phyloP scores from a whole-genome alignment of 2,888 invertebrate species.

The Synergus umbraculus region DNA sequence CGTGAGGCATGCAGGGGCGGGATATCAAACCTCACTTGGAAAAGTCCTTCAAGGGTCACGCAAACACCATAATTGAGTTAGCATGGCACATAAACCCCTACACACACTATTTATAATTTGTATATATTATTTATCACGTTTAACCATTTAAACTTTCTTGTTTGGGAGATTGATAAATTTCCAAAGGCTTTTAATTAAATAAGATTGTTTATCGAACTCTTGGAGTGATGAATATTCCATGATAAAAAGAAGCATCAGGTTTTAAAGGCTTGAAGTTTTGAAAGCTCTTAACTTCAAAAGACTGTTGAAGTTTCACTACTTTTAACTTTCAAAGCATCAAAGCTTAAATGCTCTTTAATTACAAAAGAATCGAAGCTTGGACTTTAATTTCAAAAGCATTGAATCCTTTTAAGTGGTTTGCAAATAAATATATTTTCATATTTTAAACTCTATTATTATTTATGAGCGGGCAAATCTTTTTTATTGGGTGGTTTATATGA shows the following conservation, averaged over 20 bases:
- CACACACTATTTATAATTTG: not conserved
- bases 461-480: no score
- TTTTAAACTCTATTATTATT: not conserved
- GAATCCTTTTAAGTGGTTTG: not conserved
- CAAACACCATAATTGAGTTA: not conserved
- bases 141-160: no score
- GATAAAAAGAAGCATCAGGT: conserved; percentile 10
- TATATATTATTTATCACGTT: no score
- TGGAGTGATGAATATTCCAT: conserved; percentile 16
- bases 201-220: conserved; percentile 4
- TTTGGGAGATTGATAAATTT: not conserved
- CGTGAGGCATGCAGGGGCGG: not conserved
- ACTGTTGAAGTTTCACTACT: conserved; percentile 8
- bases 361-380: not conserved
- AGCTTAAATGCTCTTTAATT: not conserved
- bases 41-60: conserved; percentile 6
- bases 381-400: not conserved
- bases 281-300: conserved; percentile 9
- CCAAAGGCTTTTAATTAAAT: not conserved
- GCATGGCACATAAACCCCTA: not conserved
- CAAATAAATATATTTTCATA: not conserved
- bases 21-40: conserved; percentile 2
- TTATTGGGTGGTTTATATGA: no score
- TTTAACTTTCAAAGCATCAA: conserved; percentile 13
- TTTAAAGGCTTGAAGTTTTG: conserved; percentile 17